Conservation (phyloP, 2,888 invertebrate species). For the Pogonocherus hispidulus region DNA sequence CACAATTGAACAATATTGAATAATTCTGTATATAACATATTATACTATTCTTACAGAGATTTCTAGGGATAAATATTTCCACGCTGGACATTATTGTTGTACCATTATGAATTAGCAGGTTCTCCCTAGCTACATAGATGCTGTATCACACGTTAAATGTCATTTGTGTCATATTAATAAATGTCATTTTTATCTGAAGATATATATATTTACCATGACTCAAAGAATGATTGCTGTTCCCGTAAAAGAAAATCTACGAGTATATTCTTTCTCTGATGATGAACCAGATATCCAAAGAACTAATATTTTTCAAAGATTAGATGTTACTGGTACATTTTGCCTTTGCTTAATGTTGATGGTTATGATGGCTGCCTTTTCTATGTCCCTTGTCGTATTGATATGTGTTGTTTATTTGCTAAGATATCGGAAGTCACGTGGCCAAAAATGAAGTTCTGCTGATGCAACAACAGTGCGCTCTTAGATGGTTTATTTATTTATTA, state of each 20-base stretch:
- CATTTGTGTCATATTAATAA: background rate
- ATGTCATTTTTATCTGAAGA: background rate
- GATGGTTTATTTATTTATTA: no score
- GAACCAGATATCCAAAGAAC: background rate
- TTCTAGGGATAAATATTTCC: no score
- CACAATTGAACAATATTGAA: no score
- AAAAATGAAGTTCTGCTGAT: no score
- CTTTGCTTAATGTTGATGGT: constrained; percentile 19
- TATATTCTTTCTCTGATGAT: background rate
- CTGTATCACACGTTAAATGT: no score
- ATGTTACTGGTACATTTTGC: constrained; percentile 3
- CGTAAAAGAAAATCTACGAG: background rate
- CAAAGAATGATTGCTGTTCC: constrained; percentile 21
- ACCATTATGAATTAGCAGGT: no score
- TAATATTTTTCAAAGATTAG: constrained; percentile 2
- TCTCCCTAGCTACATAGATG: no score
- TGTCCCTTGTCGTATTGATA: background rate
- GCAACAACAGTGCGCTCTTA: no score
- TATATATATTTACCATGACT: background rate
- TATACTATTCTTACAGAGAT: no score
- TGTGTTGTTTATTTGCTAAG: background rate
- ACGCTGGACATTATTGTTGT: no score
- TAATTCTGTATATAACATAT: no score
- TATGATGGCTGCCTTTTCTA: background rate
- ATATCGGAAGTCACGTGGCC: background rate